phyloP scores from a whole-genome alignment of 1,140 invertebrate species.

The Cyrtorhinus lividipennis region DNA sequence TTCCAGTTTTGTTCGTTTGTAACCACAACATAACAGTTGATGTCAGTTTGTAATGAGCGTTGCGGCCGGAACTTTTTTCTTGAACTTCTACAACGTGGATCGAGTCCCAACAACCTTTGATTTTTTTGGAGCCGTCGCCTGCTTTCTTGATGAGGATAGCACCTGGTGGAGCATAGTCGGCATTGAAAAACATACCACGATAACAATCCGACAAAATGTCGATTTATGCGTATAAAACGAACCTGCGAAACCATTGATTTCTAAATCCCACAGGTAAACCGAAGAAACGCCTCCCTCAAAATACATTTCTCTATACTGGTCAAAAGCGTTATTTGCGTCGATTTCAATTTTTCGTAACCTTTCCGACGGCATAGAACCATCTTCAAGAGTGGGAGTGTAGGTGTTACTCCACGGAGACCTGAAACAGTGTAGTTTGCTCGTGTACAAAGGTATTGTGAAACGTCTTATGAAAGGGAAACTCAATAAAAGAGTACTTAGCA shows the following conservation, averaged over 20 bases:
- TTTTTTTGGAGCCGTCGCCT: conserved; percentile 92
- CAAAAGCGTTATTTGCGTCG: conserved; percentile 96
- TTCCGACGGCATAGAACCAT: conserved; percentile 97
- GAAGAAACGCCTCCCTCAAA: conserved; percentile 99
- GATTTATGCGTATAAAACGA: no score
- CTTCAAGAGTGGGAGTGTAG: conserved; percentile 94
- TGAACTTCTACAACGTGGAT: conserved; percentile 99
- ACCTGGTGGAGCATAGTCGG: no score
- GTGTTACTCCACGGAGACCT: conserved; percentile 99
- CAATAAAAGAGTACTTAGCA: no score
- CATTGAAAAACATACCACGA: conserved; percentile 24
- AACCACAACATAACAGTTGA: conserved; percentile 99
- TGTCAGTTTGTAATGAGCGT: conserved; percentile 96
- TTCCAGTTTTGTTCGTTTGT: conserved; percentile 90
- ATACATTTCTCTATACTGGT: conserved; percentile 98
- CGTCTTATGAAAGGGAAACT: no score
- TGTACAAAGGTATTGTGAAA: no score
- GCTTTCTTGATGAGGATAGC: conserved; percentile 99
- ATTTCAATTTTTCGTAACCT: conserved; percentile 88
- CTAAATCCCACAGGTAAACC: conserved; percentile 98
- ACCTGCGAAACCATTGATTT: conserved; percentile 77
- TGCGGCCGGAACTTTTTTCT: conserved; percentile 83
- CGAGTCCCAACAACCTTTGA: conserved; percentile 98
- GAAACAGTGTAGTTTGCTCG: no score
- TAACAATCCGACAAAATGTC: no score